These are phyloP conservation scores for Oostethus manadensis DNA, from an alignment of 2,113 vertebrate species.

Conservation along the genomic window DNA sequence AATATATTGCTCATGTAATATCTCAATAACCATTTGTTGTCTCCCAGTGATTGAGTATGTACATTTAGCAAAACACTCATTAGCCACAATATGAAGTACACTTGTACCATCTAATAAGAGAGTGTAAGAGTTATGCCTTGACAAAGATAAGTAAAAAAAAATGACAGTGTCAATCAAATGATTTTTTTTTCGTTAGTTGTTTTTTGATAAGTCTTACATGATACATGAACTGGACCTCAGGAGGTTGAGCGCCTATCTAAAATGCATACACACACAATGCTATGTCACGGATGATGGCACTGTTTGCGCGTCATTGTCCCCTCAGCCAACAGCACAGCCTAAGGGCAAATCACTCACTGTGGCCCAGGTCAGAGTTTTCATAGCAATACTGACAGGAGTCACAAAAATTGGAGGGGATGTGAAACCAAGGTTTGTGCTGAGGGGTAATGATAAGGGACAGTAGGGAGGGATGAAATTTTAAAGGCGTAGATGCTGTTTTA, in stretches of 20 bases:
- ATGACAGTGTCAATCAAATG: neutral
- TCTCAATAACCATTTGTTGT: neutral
- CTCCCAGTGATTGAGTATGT: neutral
- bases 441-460: constrained; percentile 18
- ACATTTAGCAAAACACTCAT: neutral
- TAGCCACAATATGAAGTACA: neutral
- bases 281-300: constrained; percentile 3
- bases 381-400: constrained; percentile 38
- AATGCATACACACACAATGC: neutral
- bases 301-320: constrained; percentile 11
- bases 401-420: constrained; percentile 29
- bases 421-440: constrained; percentile 29
- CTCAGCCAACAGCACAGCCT: constrained; percentile 18
- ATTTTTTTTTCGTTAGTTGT: neutral
- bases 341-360: constrained; percentile 17
- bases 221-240: no score
- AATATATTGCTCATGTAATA: neutral
- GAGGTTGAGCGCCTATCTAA: no score
- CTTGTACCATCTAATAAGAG: no score
- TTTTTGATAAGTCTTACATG: no score
- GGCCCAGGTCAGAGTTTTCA: constrained; percentile 46
- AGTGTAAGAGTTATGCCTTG: neutral
- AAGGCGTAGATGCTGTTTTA: constrained; percentile 32
- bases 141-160: neutral
- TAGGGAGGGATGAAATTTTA: constrained; percentile 29